Evolutionary conservation across 2,888 invertebrate genomes (phyloP), one percentile per base, ranked within the genome.

Genomic region (Cosmia trapezina): DNA sequence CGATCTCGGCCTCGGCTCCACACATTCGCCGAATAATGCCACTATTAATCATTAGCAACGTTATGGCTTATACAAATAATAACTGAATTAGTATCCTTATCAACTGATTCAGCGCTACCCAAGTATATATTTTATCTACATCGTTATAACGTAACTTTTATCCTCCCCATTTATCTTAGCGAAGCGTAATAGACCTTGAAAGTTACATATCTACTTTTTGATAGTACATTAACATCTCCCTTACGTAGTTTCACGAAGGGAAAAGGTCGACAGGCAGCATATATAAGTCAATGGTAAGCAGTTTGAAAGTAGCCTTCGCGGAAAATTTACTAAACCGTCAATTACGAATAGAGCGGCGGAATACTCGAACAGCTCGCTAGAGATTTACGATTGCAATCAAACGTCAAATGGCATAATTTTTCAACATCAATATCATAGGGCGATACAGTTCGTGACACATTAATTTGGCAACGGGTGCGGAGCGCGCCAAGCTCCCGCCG

Each of bases 371-470:
- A 80, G 69, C 61, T 82, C 76, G 86, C 80, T 79, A 81, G 85
- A 91, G 91, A 92, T 92, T 91, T 92, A 92, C 90, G 90, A 90
- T 88, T 90, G 89, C 90, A 91, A 91, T 93, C 89, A 90, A 91
- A 90, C 83, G 89, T 91, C 89, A 90, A 88, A 88, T 85, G 82
- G 86, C 84, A 87, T 91, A 90, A 92, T 92, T 93, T 91, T 92
- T 92, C 92, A 91, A 90, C 91, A 91, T 91, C 93, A 92, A 90
- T 89, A 90, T 89, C 86, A 86, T 84, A 75, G 86, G 79, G 86
- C 89, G 86, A 89, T 90, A 90, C 89, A 89, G 90, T 90, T 90
- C 85, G 88, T 91, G 93, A 93, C 92, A 93, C 90, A 91, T 92
- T 91, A 91, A 93, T 93, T 92, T 91, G 89, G 90, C 89, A 90